A percentile compares a stretch with the other conserved stretches of the same genome.
These are phyloP conservation scores for mouse (Mus musculus) DNA, from an alignment of 2,113 vertebrate species.

Conservation along the genomic window DNA sequence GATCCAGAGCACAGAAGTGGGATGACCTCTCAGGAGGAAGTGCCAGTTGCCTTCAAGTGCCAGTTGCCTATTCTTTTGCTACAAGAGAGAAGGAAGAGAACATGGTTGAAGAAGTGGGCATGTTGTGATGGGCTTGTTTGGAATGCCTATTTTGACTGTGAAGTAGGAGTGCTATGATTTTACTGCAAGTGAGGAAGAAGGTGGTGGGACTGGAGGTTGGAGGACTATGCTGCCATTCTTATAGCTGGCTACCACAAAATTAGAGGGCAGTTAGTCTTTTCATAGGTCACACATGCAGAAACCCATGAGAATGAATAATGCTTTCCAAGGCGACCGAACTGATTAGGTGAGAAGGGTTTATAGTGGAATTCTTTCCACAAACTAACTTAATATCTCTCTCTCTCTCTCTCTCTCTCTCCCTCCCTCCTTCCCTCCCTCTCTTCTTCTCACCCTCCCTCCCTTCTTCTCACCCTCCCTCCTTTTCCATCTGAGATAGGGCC, in stretches of 20 bases:
- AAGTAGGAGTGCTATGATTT: conserved; percentile 1
- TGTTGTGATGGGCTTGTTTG: neutral
- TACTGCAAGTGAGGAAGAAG: neutral
- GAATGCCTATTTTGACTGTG: conserved; percentile 16
- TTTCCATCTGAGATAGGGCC: neutral
- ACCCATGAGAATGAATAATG: neutral
- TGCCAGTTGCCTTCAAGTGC: neutral
- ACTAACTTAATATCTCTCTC: neutral
- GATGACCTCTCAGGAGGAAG: neutral
- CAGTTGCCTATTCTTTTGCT: neutral
- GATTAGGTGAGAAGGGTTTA: neutral
- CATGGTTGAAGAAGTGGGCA: neutral
- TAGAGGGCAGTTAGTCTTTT: conserved; percentile 1
- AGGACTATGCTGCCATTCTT: neutral
- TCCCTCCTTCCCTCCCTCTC: neutral
- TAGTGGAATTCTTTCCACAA: neutral
- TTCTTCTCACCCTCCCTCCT: rapidly evolving
- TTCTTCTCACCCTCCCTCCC: too few species aligned
- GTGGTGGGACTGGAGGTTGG: neutral
- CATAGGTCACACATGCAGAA: neutral
- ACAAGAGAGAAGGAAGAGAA: neutral
- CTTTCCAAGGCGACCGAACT: neutral
- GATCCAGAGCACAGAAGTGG: neutral
- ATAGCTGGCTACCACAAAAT: neutral
- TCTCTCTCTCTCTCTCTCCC: neutral